Base-by-base conservation (phyloP, 2,113 vertebrate genomes). In the Apteryx owenii region DNA sequence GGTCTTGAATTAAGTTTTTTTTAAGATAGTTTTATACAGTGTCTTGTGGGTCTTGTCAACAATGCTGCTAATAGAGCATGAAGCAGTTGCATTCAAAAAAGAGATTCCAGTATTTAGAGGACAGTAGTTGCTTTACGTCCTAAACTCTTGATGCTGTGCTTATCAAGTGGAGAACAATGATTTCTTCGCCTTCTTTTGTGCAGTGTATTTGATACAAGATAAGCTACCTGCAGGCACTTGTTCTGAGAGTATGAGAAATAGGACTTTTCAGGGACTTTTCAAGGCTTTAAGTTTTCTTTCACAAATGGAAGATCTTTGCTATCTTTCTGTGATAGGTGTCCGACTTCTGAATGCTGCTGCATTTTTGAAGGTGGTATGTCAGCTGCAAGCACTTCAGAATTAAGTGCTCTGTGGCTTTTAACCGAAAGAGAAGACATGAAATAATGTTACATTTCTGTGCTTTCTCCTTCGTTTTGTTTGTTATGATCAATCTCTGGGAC, bases 271-370 rank as follows among this genome's bases (percentile, higher is more conserved):
- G 33, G 72, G 18, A 44, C 29, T 81, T 96, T 69, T 80, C 66
- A 92, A 81, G 65, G 12, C n/a, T 77, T 20, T 23, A 76, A 64
- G 8, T 25, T 81, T 62, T 56, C 28, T 69, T 42, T 64, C 51
- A 51, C 4, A 77, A 56, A 13, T 9, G 23, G 26, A 44, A 88
- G 68, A 54, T 38, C 77, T 81, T 81, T 69, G 50, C 5, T 69
- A 8, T 81, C 42, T 88, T 16, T 81, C 64, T 75, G 86, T 62
- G 66, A 46, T 4, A 14, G 18, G 8, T 22, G 2, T 53, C 36
- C 20, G 26, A 9, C 21, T 68, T n/a, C 81, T 89, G 56, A 72
- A 31, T 0, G 0, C 25, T 50, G 16, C 3, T 50, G 18, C 7
- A 2, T 60, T 87, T 92, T 75, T 73, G 36, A 62, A 81, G 36